phyloP scores from a whole-genome alignment of 2,113 vertebrate species.

The Beaufortia kweichowensis region DNA sequence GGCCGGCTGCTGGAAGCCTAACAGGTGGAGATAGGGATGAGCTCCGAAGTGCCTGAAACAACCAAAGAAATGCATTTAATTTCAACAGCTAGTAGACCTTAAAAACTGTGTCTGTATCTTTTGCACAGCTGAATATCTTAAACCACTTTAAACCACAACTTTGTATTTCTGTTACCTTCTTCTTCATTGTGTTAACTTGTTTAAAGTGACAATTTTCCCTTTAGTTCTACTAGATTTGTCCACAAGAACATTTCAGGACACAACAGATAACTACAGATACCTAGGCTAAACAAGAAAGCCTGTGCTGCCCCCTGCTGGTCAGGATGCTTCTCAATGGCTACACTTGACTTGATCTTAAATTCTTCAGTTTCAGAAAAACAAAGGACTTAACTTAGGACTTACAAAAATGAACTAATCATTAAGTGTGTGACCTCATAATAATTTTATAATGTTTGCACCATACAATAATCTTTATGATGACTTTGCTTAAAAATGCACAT shows the following conservation, averaged over 20 bases:
- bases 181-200: too few species aligned
- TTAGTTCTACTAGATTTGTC: background rate
- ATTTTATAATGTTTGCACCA: too few species aligned
- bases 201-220: too few species aligned
- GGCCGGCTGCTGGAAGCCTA: slow-evolving; percentile 63
- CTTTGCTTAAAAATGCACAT: too few species aligned
- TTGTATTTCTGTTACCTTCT: too few species aligned
- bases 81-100: too few species aligned
- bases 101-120: too few species aligned
- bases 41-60: slow-evolving; percentile 69
- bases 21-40: slow-evolving; percentile 81
- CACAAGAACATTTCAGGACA: background rate
- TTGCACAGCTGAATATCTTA: background rate
- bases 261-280: background rate
- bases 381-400: background rate
- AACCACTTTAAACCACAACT: too few species aligned
- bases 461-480: too few species aligned
- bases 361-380: background rate
- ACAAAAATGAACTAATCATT: too few species aligned
- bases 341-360: background rate
- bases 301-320: slow-evolving; percentile 71
- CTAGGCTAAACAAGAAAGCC: slow-evolving; percentile 24
- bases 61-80: slow-evolving; percentile 61
- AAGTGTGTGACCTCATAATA: too few species aligned
- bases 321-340: background rate